Evolutionary conservation across 2,113 vertebrate species (phyloP).

Genomic region (Notechis scutatus): DNA sequence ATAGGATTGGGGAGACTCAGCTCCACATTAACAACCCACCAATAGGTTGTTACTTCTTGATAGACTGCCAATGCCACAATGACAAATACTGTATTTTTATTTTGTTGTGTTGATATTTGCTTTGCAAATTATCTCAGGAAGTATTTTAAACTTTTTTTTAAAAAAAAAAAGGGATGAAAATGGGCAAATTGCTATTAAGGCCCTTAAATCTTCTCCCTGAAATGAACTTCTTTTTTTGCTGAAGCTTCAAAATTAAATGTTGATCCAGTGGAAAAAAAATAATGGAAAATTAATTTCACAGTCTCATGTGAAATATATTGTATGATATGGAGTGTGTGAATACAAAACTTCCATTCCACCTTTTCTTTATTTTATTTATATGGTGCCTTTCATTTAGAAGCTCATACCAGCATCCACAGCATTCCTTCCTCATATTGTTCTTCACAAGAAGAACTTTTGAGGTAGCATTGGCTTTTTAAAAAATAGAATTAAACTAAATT

Average conservation of each 20-base stretch:
- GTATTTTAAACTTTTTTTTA: not conserved
- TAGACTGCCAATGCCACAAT: not conserved
- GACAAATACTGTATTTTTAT: not conserved
- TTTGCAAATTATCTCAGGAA: not conserved
- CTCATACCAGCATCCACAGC: not conserved
- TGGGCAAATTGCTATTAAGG: not conserved
- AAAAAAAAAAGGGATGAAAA: not conserved
- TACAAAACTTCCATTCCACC: not conserved
- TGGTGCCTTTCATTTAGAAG: not conserved
- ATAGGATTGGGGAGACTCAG: not conserved
- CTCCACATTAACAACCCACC: not conserved
- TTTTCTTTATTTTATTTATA: too few relatives aligned
- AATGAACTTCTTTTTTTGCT: too few relatives aligned
- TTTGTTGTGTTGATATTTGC: not conserved
- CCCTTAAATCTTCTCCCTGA: not conserved
- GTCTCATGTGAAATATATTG: not conserved
- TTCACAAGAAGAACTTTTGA: not conserved
- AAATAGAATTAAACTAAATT: too few relatives aligned
- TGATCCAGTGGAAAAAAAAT: not conserved
- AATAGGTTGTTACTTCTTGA: not conserved
- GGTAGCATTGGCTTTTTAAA: not conserved
- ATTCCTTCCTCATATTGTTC: not conserved
- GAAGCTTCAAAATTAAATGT: not conserved
- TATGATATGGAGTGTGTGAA: not conserved
- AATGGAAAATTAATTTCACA: not conserved